Evolutionary conservation across 2,797 vertebrate species (phyloP).

Genomic region (Acanthurus lineatus): DNA sequence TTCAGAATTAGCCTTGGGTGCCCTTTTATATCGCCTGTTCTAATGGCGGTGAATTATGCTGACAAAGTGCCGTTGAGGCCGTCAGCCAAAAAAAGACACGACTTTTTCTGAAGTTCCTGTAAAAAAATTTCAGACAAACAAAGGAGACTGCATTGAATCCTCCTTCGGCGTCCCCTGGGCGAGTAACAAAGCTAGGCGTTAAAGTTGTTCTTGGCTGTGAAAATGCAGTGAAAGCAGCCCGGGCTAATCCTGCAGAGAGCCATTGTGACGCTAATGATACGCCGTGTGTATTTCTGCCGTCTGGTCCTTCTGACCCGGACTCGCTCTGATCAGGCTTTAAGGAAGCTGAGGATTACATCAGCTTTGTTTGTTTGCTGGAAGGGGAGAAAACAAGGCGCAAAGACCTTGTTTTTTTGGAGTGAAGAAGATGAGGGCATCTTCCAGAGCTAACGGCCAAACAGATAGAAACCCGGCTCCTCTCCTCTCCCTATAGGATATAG

Average conservation of each 20-base stretch:
- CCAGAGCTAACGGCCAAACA: slow-evolving; percentile 32
- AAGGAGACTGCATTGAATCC: slow-evolving; percentile 37
- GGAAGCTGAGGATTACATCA: slow-evolving; percentile 73
- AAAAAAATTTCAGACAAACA: slow-evolving; percentile 48
- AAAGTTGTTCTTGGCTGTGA: slow-evolving; percentile 53
- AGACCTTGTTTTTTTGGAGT: slow-evolving; percentile 48
- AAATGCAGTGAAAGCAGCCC: slow-evolving; percentile 55
- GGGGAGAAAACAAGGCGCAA: slow-evolving; percentile 38
- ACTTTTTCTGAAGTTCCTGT: slow-evolving; percentile 39
- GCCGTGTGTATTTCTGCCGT: slow-evolving; percentile 47
- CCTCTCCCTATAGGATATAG: slow-evolving; percentile 34
- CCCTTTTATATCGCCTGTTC: slow-evolving; percentile 47
- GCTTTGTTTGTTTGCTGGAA: slow-evolving; percentile 74
- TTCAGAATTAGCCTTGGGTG: slow-evolving; percentile 52
- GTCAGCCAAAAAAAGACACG: slow-evolving; percentile 43
- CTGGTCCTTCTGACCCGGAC: slow-evolving; percentile 62
- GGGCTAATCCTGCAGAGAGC: slow-evolving; percentile 64
- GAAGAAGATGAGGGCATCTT: slow-evolving; percentile 61
- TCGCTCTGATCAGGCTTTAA: slow-evolving; percentile 58
- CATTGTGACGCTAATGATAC: slow-evolving; percentile 68
- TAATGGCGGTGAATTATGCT: slow-evolving; percentile 71
- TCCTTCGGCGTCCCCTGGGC: slow-evolving; percentile 21
- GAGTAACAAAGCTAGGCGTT: slow-evolving; percentile 47
- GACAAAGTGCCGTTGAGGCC: slow-evolving; percentile 66
- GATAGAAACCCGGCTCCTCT: slow-evolving; percentile 13